Evolutionary conservation across 2,888 invertebrate species (phyloP).

Genomic region (Cistogaster globosa): DNA sequence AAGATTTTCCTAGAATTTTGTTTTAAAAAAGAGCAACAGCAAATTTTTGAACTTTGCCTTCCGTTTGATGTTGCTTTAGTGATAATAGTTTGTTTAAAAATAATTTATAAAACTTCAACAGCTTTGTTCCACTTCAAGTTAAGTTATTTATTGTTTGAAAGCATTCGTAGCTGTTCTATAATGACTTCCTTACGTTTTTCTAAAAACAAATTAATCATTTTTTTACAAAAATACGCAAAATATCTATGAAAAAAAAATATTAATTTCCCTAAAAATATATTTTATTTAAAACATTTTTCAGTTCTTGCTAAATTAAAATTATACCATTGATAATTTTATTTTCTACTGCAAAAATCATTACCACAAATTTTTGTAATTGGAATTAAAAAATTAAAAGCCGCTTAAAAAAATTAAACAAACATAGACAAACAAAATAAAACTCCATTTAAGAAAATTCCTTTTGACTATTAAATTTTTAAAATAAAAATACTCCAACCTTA

Average conservation of each 20-base stretch:
- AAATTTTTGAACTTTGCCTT: background rate
- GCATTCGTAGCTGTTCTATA: slow-evolving; percentile 13
- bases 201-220: slow-evolving; percentile 58
- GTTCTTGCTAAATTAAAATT: background rate
- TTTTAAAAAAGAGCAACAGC: too few relatives aligned
- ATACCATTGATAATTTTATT: too few relatives aligned
- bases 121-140: slow-evolving; percentile 12
- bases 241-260: slow-evolving; percentile 55
- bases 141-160: background rate
- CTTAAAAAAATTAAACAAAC: too few relatives aligned
- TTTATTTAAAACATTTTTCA: background rate
- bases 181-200: slow-evolving; percentile 52
- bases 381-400: too few relatives aligned
- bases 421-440: too few relatives aligned
- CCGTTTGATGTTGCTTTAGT: background rate
- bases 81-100: too few relatives aligned
- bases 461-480: too few relatives aligned
- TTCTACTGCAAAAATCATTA: too few relatives aligned
- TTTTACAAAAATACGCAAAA: slow-evolving; percentile 42
- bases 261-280: slow-evolving; percentile 31
- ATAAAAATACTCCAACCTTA: too few relatives aligned
- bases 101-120: background rate
- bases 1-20: too few relatives aligned
- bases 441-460: too few relatives aligned
- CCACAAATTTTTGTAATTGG: too few relatives aligned